A percentile compares a stretch with the other conserved stretches of the same genome.
These are phyloP conservation scores for Gibbula magus DNA, from an alignment of 2,888 invertebrate species.

Conservation along the genomic window DNA sequence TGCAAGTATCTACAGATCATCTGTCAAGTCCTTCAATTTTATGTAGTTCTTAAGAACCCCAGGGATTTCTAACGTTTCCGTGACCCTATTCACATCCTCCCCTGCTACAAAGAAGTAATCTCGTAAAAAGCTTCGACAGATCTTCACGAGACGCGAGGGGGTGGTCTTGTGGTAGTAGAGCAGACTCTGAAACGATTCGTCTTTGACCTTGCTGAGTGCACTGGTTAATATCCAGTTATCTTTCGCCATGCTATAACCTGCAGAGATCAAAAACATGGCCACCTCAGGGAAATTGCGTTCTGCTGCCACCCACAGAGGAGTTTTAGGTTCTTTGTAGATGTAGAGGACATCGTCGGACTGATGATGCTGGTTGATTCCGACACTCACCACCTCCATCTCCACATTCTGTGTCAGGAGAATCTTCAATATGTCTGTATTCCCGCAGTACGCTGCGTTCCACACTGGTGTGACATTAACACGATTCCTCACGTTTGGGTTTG, in stretches of 20 bases:
- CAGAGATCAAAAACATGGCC: conserved; percentile 49
- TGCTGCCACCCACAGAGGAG: conserved; percentile 62
- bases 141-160: conserved; percentile 51
- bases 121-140: conserved; percentile 57
- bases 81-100: conserved; percentile 25
- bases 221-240: conserved; percentile 57
- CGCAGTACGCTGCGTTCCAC: conserved; percentile 67
- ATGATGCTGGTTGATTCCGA: conserved; percentile 64
- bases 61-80: conserved; percentile 7
- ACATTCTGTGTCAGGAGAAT: conserved; percentile 60
- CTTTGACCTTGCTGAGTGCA: conserved; percentile 9
- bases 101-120: conserved; percentile 36
- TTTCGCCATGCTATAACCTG: conserved; percentile 55
- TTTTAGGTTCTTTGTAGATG: conserved; percentile 51
- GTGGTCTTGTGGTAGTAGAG: conserved; percentile 45
- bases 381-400: conserved; percentile 47
- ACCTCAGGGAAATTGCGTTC: conserved; percentile 43
- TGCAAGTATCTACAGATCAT: background rate
- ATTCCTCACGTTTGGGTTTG: conserved; percentile 60
- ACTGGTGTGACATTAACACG: conserved; percentile 57
- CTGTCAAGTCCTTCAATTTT: conserved; percentile 18
- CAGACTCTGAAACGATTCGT: conserved; percentile 39
- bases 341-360: conserved; percentile 49
- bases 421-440: conserved; percentile 49
- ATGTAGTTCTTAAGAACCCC: conserved; percentile 46